phyloP scores from a whole-genome alignment of 1,140 invertebrate species.

The Listronotus oregonensis region DNA sequence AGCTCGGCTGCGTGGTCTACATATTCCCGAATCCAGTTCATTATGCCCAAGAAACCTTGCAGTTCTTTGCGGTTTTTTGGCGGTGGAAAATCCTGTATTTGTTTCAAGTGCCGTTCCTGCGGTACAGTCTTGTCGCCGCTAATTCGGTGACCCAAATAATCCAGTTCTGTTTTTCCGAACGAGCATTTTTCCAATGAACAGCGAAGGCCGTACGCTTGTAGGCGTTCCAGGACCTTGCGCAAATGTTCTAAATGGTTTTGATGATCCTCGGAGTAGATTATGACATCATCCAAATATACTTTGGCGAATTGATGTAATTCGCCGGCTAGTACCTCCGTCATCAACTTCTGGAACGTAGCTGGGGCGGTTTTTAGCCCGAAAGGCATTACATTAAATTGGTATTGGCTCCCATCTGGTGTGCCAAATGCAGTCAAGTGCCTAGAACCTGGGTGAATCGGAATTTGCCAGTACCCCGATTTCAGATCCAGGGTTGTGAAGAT shows the following conservation, averaged over 20 bases:
- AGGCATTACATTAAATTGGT: slow-evolving; percentile 43
- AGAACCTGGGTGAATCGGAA: slow-evolving; percentile 27
- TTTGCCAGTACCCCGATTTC: slow-evolving; percentile 45
- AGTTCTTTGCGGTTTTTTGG: slow-evolving; percentile 27
- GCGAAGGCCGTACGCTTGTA: slow-evolving; percentile 6
- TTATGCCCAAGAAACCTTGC: slow-evolving; percentile 39
- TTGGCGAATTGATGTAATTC: slow-evolving; percentile 22
- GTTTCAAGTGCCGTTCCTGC: slow-evolving; percentile 1
- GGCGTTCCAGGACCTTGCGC: slow-evolving; percentile 4
- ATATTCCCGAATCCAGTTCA: slow-evolving; percentile 47
- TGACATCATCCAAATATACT: slow-evolving; percentile 37
- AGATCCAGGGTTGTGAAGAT: slow-evolving; percentile 42
- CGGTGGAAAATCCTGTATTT: not conserved
- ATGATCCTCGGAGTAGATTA: not conserved
- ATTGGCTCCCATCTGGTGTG: slow-evolving; percentile 41
- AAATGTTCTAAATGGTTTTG: slow-evolving; percentile 16
- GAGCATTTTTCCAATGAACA: slow-evolving; percentile 17
- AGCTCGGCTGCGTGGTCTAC: slow-evolving; percentile 34
- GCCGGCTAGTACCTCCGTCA: slow-evolving; percentile 32
- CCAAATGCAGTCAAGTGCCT: slow-evolving; percentile 38
- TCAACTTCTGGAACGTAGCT: slow-evolving; percentile 37
- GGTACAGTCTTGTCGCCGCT: slow-evolving; percentile 3
- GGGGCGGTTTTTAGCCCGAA: slow-evolving; percentile 44
- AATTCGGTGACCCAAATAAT: slow-evolving; percentile 24
- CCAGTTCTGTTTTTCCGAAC: not conserved